Conservation (phyloP, 2,113 vertebrate genomes). For the Micromys minutus region DNA sequence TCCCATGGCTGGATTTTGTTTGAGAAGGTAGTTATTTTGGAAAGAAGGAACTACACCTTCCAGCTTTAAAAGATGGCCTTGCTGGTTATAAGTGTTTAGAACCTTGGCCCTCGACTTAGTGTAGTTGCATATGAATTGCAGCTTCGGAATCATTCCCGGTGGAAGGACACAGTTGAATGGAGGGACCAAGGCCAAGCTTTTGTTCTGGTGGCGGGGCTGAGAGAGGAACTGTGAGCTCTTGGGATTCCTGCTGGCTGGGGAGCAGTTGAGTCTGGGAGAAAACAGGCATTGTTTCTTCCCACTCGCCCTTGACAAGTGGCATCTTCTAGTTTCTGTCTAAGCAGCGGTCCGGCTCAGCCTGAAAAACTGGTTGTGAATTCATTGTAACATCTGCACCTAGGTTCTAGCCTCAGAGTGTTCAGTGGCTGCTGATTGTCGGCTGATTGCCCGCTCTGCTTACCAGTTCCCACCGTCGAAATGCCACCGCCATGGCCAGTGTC, state of each 20-base stretch:
- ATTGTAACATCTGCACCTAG: neutral
- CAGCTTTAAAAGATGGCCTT: neutral
- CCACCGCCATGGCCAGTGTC: neutral
- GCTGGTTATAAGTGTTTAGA: conserved; percentile 24
- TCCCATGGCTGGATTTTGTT: conserved; percentile 26
- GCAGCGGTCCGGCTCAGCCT: neutral
- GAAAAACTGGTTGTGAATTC: neutral
- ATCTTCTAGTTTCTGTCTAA: neutral
- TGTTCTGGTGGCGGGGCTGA: neutral
- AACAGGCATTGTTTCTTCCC: neutral
- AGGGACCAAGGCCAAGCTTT: neutral
- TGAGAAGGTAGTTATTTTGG: conserved; percentile 28
- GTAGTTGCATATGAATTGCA: neutral
- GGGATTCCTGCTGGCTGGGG: neutral
- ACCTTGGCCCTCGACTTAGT: neutral
- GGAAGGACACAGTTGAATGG: neutral
- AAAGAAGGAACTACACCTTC: neutral
- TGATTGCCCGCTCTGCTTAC: neutral
- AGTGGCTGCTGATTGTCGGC: neutral
- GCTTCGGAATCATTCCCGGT: neutral
- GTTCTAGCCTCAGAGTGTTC: neutral
- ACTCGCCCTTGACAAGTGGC: neutral
- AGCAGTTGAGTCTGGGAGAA: neutral
- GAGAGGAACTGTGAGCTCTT: neutral
- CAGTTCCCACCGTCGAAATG: neutral